A percentile compares a stretch with the other conserved stretches of the same genome.
Evolutionary conservation across 2,797 vertebrate species (phyloP).

Genomic region (Pangasius larnaudii): DNA sequence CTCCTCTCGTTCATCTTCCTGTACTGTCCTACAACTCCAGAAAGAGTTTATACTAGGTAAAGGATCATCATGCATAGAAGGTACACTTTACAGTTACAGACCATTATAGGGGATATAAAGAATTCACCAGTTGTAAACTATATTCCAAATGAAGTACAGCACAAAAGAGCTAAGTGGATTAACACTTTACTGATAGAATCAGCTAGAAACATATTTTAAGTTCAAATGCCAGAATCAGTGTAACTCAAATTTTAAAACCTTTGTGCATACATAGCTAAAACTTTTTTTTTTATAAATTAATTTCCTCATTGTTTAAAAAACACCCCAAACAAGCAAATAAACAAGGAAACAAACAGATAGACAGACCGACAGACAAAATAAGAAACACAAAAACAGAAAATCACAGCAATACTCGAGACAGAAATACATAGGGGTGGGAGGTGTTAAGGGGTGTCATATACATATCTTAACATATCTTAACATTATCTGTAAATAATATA

Average conservation of each 20-base stretch:
- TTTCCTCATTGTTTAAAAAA: background rate
- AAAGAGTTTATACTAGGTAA: conserved; percentile 31
- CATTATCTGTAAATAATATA: no score
- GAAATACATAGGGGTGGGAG: background rate
- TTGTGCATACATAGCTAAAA: background rate
- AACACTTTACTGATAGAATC: background rate
- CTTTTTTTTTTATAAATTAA: background rate
- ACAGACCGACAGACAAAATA: background rate
- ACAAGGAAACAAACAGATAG: no score
- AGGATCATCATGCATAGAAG: conserved; percentile 11
- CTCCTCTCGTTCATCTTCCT: conserved; percentile 34
- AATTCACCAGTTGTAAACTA: background rate
- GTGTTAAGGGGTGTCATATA: background rate
- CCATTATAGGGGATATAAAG: background rate
- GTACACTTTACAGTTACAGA: background rate
- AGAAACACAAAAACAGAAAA: no score
- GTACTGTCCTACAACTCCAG: conserved; percentile 7
- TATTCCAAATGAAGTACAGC: background rate
- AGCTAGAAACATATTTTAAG: background rate
- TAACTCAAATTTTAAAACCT: background rate
- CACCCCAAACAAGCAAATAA: no score
- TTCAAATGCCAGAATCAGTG: background rate
- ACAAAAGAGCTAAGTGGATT: background rate
- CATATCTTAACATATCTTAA: background rate
- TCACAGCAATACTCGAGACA: background rate